Percentiles rank a stretch among this genome's conserved stretches.
Conservation (phyloP, 2,113 vertebrate genomes). For the Connochaetes taurinus region DNA sequence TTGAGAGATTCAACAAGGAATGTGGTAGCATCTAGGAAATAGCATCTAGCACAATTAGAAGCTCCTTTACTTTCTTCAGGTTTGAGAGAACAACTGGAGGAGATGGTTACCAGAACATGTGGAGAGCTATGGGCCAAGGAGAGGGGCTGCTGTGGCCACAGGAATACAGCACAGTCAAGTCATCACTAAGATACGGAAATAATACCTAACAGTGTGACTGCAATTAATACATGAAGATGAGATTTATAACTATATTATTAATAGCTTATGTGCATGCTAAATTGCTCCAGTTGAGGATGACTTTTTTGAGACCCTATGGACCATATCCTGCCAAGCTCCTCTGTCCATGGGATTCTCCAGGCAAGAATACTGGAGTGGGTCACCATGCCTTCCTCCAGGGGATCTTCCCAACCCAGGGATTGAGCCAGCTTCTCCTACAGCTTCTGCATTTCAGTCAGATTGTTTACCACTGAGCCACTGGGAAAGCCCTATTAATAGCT, state of each 20-base stretch:
- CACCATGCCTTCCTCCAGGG: not conserved
- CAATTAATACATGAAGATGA: not conserved
- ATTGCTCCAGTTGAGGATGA: not conserved
- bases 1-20: not conserved
- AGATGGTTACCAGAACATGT: not conserved
- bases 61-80: not conserved
- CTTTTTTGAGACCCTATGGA: not conserved
- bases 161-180: not conserved
- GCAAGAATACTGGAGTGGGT: not conserved
- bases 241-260: not conserved
- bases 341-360: not conserved
- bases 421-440: not conserved
- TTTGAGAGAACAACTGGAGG: not conserved
- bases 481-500: not conserved
- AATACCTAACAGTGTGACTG: not conserved
- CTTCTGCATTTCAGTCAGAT: not conserved
- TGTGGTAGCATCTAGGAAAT: not conserved
- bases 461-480: not conserved
- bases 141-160: not conserved
- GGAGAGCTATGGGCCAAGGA: not conserved
- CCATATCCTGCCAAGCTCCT: not conserved
- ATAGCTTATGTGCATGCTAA: not conserved
- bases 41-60: not conserved
- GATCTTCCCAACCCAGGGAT: not conserved
- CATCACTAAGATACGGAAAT: not conserved